These are phyloP conservation scores for Popillia japonica DNA, from an alignment of 1,140 invertebrate species.

Conservation along the genomic window DNA sequence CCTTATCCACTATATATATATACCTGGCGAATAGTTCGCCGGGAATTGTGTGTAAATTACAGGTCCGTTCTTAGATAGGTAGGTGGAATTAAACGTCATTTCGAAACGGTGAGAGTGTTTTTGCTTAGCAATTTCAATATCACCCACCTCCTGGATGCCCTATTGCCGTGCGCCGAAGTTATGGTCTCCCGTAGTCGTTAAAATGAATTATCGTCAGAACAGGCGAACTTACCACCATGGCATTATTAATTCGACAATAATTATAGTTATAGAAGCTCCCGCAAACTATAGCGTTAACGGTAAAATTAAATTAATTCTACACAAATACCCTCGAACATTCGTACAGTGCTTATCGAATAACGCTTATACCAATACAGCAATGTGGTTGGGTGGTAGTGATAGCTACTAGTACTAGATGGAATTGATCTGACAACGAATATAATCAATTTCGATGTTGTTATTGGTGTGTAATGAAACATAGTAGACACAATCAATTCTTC, in stretches of 20 bases:
- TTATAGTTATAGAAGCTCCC: conserved; percentile 21
- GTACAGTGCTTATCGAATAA: conserved; percentile 6
- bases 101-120: conserved; percentile 12
- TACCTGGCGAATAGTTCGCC: conserved; percentile 27
- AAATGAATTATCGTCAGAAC: conserved; percentile 29
- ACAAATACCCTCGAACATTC: conserved; percentile 28
- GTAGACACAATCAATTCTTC: conserved; percentile 14
- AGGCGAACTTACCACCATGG: conserved; percentile 15
- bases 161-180: not conserved
- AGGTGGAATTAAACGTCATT: conserved; percentile 25
- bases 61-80: too few relatives aligned
- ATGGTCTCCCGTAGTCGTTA: conserved; percentile 28
- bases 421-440: conserved; percentile 5
- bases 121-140: conserved; percentile 30
- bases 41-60: conserved; percentile 21
- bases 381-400: too few relatives aligned
- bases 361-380: not conserved
- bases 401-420: not conserved
- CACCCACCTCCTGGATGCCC: not conserved
- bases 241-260: conserved; percentile 33
- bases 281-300: not conserved
- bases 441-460: conserved; percentile 14
- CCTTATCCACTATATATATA: not conserved
- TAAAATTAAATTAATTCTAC: conserved; percentile 32
- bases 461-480: conserved; percentile 17